These are phyloP conservation scores for Schizotus pectinicornis DNA, from an alignment of 2,888 invertebrate genomes.

Conservation along the genomic window DNA sequence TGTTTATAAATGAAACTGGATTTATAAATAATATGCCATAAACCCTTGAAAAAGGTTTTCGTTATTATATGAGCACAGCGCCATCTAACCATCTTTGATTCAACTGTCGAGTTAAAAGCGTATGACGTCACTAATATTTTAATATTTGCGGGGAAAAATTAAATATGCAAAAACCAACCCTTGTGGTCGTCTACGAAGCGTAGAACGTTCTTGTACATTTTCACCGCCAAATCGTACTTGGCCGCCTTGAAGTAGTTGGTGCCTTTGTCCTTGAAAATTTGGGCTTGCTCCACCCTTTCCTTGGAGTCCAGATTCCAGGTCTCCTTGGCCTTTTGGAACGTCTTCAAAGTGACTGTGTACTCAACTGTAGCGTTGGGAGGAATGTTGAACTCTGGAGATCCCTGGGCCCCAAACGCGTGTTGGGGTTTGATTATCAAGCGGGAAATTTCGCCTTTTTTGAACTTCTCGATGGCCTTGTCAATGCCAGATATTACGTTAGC, in stretches of 20 bases:
- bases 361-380: slow-evolving; percentile 80
- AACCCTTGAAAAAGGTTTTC: too few relatives aligned
- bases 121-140: too few relatives aligned
- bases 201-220: slow-evolving; percentile 83
- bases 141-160: too few relatives aligned
- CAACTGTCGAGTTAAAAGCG: too few relatives aligned
- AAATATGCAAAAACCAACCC: slow-evolving; percentile 43
- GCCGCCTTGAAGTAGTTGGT: slow-evolving; percentile 85
- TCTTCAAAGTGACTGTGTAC: slow-evolving; percentile 81
- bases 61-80: too few relatives aligned
- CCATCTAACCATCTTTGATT: too few relatives aligned
- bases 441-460: slow-evolving; percentile 81
- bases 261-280: slow-evolving; percentile 87
- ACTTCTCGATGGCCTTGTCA: slow-evolving; percentile 80
- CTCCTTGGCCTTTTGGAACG: slow-evolving; percentile 85
- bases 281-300: slow-evolving; percentile 83
- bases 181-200: slow-evolving; percentile 67
- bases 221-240: slow-evolving; percentile 79
- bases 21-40: too few relatives aligned
- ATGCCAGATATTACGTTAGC: slow-evolving; percentile 79
- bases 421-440: slow-evolving; percentile 74
- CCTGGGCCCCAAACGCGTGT: slow-evolving; percentile 79
- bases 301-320: slow-evolving; percentile 80
- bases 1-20: too few relatives aligned
- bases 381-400: slow-evolving; percentile 73